These are phyloP conservation scores for Podocnemis expansa DNA, from an alignment of 2,113 vertebrate genomes.

Conservation along the genomic window DNA sequence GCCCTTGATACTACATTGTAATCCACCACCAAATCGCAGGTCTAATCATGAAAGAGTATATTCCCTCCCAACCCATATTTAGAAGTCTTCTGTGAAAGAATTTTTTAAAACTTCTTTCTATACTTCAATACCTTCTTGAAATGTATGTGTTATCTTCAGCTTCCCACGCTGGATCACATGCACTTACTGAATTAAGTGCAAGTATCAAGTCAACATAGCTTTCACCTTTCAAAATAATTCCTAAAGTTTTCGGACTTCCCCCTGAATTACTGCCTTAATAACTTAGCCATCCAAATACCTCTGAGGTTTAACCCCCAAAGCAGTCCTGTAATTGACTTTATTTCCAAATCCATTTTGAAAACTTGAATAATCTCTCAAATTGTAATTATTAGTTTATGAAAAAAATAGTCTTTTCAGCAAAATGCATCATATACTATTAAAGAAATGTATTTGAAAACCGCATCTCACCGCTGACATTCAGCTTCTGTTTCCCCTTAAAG, in stretches of 20 bases:
- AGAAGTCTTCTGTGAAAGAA: conserved; percentile 1
- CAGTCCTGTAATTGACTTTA: neutral
- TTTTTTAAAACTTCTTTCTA: neutral
- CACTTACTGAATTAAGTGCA: neutral
- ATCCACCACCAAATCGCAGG: conserved; percentile 37
- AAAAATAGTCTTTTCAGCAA: neutral
- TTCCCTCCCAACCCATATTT: neutral
- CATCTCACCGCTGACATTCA: neutral
- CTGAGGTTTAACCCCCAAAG: fast-evolving
- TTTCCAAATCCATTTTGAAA: neutral
- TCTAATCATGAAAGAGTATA: neutral
- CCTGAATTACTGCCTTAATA: neutral
- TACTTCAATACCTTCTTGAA: neutral
- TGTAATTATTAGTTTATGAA: neutral
- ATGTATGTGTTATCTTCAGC: neutral
- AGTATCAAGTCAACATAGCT: neutral
- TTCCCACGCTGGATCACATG: neutral
- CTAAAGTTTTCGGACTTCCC: neutral
- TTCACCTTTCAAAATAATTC: neutral
- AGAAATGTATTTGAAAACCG: neutral
- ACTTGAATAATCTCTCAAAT: neutral
- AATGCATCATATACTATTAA: neutral
- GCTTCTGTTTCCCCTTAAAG: neutral
- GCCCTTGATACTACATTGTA: conserved; percentile 31
- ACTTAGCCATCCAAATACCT: neutral